Conservation (phyloP, 35 echinoderm and acorn worm species). For the Ophioderma brevispina region DNA sequence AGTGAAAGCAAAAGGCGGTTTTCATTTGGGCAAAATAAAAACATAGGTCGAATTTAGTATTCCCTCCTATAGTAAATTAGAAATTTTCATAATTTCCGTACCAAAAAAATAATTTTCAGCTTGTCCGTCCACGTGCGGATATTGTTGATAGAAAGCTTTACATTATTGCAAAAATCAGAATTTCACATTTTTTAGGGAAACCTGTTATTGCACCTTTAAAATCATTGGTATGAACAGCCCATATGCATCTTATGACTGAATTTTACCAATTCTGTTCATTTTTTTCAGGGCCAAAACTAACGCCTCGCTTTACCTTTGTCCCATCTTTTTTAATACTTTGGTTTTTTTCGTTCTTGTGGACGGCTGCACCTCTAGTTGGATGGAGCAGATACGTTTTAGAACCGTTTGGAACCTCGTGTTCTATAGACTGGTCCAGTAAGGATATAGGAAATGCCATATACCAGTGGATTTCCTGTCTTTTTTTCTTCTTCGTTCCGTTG, state of each 20-base stretch:
- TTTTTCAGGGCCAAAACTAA: slow-evolving; percentile 5
- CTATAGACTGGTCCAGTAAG: slow-evolving; percentile 34
- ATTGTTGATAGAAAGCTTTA: too few relatives aligned
- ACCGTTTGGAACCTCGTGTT: slow-evolving; percentile 63
- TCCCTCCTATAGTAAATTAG: too few relatives aligned
- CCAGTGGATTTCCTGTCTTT: background rate
- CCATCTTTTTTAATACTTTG: slow-evolving; percentile 1
- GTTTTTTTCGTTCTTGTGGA: slow-evolving; percentile 41
- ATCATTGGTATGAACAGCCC: too few relatives aligned
- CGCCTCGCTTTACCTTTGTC: background rate
- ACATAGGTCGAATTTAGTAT: too few relatives aligned
- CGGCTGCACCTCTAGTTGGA: slow-evolving; percentile 41
- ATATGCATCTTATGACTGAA: background rate
- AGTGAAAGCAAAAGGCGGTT: too few relatives aligned
- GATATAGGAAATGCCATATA: background rate
- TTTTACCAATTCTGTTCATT: background rate
- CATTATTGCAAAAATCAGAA: background rate
- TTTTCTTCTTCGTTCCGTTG: background rate
- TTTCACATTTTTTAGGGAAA: background rate
- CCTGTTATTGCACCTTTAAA: too few relatives aligned
- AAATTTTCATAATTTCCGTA: too few relatives aligned
- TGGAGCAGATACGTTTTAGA: slow-evolving; percentile 50
- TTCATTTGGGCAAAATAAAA: too few relatives aligned
- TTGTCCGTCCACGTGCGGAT: too few relatives aligned
- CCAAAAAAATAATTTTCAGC: too few relatives aligned